These are phyloP conservation scores for Micromesistius poutassou DNA, from an alignment of 2,797 vertebrate genomes.

Conservation along the genomic window DNA sequence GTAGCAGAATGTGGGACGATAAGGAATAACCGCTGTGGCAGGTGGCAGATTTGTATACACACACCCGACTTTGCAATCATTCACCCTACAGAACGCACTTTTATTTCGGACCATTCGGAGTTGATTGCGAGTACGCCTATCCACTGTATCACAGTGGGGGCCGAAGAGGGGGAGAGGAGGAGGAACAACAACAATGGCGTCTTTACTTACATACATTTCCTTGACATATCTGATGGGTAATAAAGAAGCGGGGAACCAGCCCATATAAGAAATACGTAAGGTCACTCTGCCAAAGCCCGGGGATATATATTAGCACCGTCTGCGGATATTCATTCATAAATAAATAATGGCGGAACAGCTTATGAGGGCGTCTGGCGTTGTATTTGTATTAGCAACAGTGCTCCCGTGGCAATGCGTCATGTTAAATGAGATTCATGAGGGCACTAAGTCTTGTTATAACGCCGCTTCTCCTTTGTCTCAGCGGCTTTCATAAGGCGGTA, in stretches of 20 bases:
- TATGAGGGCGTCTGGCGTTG: slow-evolving; percentile 66
- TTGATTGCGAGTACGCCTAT: too few relatives aligned
- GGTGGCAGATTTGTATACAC: too few relatives aligned
- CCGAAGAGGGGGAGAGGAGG: background rate
- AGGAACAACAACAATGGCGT: background rate
- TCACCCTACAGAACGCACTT: too few relatives aligned
- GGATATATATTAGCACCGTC: slow-evolving; percentile 60
- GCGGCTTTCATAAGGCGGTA: slow-evolving; percentile 19
- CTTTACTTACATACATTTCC: slow-evolving; percentile 48
- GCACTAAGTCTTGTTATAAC: slow-evolving; percentile 44
- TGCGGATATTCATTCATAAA: slow-evolving; percentile 70
- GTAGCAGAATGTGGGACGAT: too few relatives aligned
- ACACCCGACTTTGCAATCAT: too few relatives aligned
- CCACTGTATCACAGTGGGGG: too few relatives aligned
- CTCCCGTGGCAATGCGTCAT: slow-evolving; percentile 63
- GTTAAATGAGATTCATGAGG: slow-evolving; percentile 62
- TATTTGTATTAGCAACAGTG: slow-evolving; percentile 54
- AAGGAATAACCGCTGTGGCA: too few relatives aligned
- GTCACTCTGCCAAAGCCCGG: slow-evolving; percentile 53
- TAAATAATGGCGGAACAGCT: slow-evolving; percentile 68
- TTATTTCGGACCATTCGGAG: too few relatives aligned
- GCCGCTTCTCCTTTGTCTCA: slow-evolving; percentile 31
- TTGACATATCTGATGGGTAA: slow-evolving; percentile 59
- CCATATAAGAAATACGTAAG: slow-evolving; percentile 55
- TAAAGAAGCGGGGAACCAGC: slow-evolving; percentile 58